phyloP scores from a whole-genome alignment of 2,113 vertebrate species.

The Dolichallabes microphthalmus region DNA sequence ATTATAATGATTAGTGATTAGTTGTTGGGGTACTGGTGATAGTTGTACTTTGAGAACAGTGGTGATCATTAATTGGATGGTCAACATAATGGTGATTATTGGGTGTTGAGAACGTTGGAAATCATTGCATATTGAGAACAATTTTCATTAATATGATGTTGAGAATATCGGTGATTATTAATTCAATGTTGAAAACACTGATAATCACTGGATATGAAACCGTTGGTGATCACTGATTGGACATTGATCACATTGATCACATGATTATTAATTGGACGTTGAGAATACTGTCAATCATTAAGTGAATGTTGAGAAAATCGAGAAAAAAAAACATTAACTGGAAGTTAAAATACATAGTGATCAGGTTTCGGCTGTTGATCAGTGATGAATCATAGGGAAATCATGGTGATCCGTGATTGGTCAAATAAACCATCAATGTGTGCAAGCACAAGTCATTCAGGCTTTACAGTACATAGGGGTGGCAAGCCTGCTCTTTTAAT shows the following conservation, averaged over 20 bases:
- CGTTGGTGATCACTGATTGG: no score
- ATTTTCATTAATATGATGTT: neutral
- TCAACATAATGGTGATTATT: neutral
- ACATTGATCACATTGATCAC: no score
- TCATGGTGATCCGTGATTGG: neutral
- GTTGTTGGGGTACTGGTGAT: neutral
- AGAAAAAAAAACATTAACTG: no score
- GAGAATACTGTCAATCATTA: no score
- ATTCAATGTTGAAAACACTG: neutral
- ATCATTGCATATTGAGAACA: neutral
- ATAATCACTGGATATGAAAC: neutral
- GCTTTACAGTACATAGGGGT: neutral
- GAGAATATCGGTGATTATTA: neutral
- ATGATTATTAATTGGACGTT: no score
- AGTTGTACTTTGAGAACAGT: neutral
- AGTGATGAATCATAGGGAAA: neutral
- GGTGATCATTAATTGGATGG: neutral
- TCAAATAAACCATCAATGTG: neutral
- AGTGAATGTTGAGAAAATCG: no score
- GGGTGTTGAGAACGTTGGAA: neutral
- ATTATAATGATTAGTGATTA: neutral
- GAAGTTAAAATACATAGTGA: no score
- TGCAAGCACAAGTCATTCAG: neutral
- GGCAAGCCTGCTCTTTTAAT: neutral
- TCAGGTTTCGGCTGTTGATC: no score